Evolutionary conservation across 2,797 vertebrate genomes (phyloP).

Genomic region (Carcharodon carcharias): DNA sequence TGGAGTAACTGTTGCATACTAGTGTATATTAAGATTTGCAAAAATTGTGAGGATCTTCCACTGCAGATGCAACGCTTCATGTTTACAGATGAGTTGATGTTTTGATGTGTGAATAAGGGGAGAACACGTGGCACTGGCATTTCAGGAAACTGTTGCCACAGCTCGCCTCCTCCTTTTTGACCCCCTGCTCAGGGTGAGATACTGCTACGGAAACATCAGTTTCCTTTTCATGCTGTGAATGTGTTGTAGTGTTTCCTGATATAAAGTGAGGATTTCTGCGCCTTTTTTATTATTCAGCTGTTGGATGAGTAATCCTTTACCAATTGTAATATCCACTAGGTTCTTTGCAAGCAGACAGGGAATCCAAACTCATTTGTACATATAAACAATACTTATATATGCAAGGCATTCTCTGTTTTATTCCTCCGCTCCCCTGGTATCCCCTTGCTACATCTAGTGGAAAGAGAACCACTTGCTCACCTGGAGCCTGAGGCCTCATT

Average conservation of each 20-base stretch:
- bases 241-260: not conserved
- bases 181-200: not conserved
- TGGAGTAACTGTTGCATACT: not conserved
- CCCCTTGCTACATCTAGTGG: no score
- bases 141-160: not conserved
- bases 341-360: not conserved
- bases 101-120: not conserved
- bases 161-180: not conserved
- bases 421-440: not conserved
- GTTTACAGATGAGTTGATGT: not conserved
- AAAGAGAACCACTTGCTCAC: not conserved
- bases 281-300: not conserved
- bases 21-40: not conserved
- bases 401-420: no score
- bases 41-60: not conserved
- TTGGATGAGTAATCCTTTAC: not conserved
- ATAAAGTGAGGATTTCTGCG: not conserved
- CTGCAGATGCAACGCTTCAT: not conserved
- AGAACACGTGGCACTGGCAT: not conserved
- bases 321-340: not conserved
- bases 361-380: not conserved
- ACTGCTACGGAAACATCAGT: not conserved
- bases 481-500: not conserved
- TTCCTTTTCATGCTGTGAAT: not conserved
- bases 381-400: not conserved